Base-by-base conservation (phyloP, 2,888 invertebrate species). In the Polyploca ridens region DNA sequence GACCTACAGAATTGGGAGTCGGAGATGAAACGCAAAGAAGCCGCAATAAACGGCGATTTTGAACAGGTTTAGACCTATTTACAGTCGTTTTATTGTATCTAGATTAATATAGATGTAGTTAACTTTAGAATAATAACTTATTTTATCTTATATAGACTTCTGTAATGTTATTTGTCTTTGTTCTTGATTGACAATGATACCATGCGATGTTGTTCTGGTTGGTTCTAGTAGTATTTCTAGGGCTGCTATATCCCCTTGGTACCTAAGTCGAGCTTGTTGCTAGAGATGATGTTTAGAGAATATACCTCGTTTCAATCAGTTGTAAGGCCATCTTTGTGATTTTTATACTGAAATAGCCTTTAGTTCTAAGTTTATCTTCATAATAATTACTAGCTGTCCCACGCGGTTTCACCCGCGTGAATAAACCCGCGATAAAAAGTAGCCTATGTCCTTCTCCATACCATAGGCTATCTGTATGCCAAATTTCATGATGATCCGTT, bases 21-120 rank as follows among this genome's bases (percentile, higher is more conserved):
- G 63, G 96, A 96, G 85, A 97, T 97, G 96, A 96, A 96, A 90
- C 93, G 95, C 70, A 96, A 96, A 90, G 97, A 97, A 74, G 89
- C 93, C 67, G 94, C 95, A 76, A 81, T 96, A 71, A 90, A 88
- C 72, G 92, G 91, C 74, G 89, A 87, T 78, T 89, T 86, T 75
- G 93, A 90, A 84, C 91, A 94, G 94, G 94, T 94, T 91, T 84
- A 82, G 76, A 81, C 75, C 75, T 76, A 83, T 82, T 81, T 82
- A 75, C 74, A 74, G 79, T 77, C 77, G 67, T 76, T 75, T 67
- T 81, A 57, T 69, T 64, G 65, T 71, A 68, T 59, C 68, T 73
- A 71, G 62, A 64, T 65, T 67, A 54, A 71, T 63, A 14, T 35
- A 1, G 1, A 35, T 35, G 35, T 35, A 35, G 35, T 35, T 35